Evolutionary conservation across 2,797 vertebrate genomes (phyloP).

Genomic region (Agapornis canus): DNA sequence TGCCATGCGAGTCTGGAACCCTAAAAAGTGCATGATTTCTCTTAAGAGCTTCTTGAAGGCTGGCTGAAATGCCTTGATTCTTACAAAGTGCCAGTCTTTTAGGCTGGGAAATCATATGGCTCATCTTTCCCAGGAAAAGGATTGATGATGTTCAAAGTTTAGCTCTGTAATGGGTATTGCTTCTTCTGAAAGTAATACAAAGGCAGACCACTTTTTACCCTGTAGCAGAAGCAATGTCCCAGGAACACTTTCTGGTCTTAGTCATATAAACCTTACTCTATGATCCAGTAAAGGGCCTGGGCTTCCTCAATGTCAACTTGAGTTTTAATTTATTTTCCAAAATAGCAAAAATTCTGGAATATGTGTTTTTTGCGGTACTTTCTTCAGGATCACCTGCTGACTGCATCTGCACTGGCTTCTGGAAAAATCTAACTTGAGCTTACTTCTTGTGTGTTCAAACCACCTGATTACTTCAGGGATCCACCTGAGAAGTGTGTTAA

Average conservation of each 20-base stretch:
- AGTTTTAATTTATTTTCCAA: background rate
- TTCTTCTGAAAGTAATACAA: background rate
- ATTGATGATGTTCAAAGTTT: background rate
- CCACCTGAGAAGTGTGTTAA: constrained; percentile 65
- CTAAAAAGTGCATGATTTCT: background rate
- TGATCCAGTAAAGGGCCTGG: background rate
- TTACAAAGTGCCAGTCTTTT: background rate
- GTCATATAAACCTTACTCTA: background rate
- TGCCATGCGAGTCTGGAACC: background rate
- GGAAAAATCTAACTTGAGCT: background rate
- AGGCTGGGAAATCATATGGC: background rate
- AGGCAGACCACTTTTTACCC: background rate
- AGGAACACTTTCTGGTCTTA: background rate
- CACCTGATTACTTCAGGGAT: constrained; percentile 25
- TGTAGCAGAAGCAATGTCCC: background rate
- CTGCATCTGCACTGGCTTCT: background rate
- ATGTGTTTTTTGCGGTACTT: background rate
- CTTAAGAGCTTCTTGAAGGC: background rate
- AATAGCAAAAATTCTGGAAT: background rate
- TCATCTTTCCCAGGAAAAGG: background rate
- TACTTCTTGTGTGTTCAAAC: background rate
- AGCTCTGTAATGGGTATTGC: background rate
- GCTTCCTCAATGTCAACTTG: background rate
- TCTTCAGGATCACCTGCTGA: background rate
- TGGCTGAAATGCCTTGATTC: background rate